Evolutionary conservation across 2,113 vertebrate genomes (phyloP), one percentile per base, ranked within the genome.

Genomic region (Dermatemys mawii): DNA sequence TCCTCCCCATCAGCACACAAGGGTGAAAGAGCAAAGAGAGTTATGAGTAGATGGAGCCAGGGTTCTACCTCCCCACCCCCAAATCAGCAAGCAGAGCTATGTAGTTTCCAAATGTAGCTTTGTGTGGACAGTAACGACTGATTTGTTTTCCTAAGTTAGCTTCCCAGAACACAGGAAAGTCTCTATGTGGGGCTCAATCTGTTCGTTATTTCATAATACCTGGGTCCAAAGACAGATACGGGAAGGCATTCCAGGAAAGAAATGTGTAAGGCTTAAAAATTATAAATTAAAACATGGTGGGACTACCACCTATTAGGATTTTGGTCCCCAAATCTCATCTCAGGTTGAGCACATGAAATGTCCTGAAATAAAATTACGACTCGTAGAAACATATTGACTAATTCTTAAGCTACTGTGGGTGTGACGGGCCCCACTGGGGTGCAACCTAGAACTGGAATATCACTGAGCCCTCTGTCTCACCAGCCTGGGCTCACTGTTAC

Each of bases 321-420:
- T 44, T 14, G 85, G 8, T n/a, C 35, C 35, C n/a, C 16, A 38
- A 67, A 10, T 16, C 41, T 87, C 27, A 67, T 41, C 41, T 54
- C 57, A 1, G 46, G 84, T 17, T 11, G 8, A 27, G 38, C 35
- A 14, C 57, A 26, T 78, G 27, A 90, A 35, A 5, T 54, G 46
- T 38, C 38, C 44, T 48, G 4, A 90, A 82, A 90, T 55, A 86
- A 91, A 93, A 16, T 0, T 8, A 90, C 80, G 14, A 83, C 38
- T 55, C n/a, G 22, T 32, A 90, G 73, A 60, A 60, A 60, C 29
- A 11, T 0, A 83, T 48, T 70, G 11, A 19, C 13, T 0, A 0
- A 49, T 55, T 78, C 90, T 88, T 49, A 81, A 38, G 50, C 11
- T 83, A 75, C 29, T 16, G 27, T 60, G 57, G 57, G 29, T 53